These are phyloP conservation scores for Mola mola DNA, from an alignment of 2,113 vertebrate genomes.

Conservation along the genomic window DNA sequence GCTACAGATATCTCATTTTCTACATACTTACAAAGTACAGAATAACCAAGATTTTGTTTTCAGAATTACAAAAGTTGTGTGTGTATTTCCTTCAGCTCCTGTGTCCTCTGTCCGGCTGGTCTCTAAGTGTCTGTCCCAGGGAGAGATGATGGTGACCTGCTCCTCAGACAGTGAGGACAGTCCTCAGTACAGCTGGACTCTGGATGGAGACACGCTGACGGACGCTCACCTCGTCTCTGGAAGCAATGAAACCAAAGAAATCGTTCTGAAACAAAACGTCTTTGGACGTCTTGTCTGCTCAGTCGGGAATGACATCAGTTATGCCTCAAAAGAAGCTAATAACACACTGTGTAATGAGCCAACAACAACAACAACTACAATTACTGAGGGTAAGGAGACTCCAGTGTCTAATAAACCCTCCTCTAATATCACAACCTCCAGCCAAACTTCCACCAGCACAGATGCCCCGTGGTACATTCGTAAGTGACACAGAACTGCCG, in stretches of 20 bases:
- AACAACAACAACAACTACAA: background rate
- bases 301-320: slow-evolving; percentile 57
- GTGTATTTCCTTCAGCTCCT: slow-evolving; percentile 48
- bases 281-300: slow-evolving; percentile 56
- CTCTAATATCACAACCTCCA: slow-evolving; percentile 25
- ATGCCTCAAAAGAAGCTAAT: rapidly evolving
- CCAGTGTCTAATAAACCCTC: slow-evolving; percentile 7
- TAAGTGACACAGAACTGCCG: slow-evolving; percentile 39
- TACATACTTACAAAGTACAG: too few relatives aligned
- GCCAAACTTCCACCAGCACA: background rate
- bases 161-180: slow-evolving; percentile 52
- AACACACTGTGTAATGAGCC: slow-evolving; percentile 63
- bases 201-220: slow-evolving; percentile 38
- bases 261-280: slow-evolving; percentile 53
- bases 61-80: background rate
- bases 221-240: slow-evolving; percentile 25
- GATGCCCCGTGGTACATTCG: slow-evolving; percentile 14
- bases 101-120: slow-evolving; percentile 48
- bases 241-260: slow-evolving; percentile 1
- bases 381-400: slow-evolving; percentile 49
- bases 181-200: slow-evolving; percentile 64
- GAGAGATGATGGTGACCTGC: slow-evolving; percentile 52
- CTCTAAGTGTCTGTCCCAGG: slow-evolving; percentile 52
- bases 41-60: background rate
- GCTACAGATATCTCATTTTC: too few relatives aligned